Conservation (phyloP, 2,113 vertebrate genomes). For the Indri indri region DNA sequence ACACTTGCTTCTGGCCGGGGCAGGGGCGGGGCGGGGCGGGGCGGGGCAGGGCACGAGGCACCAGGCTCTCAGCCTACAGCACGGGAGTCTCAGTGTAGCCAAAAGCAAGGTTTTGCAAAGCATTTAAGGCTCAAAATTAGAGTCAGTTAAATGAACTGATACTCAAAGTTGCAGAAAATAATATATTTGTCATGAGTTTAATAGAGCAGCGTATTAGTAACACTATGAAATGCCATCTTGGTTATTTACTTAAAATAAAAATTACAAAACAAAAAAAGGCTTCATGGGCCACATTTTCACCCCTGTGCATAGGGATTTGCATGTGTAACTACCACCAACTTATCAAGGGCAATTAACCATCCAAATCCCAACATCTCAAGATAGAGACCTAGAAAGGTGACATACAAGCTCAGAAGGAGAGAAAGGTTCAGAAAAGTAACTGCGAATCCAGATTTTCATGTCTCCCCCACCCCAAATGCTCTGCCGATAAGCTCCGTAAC, state of each 20-base stretch:
- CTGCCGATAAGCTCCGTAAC: not conserved
- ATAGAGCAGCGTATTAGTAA: constrained; percentile 72
- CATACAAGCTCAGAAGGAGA: constrained; percentile 51
- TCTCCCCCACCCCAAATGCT: not conserved
- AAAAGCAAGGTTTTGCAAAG: constrained; percentile 85
- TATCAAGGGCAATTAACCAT: constrained; percentile 59
- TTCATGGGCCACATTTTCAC: constrained; percentile 49
- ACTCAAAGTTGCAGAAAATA: constrained; percentile 69
- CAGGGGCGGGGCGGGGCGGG: constrained; percentile 37
- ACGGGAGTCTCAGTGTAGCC: constrained; percentile 58
- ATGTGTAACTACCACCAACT: constrained; percentile 60
- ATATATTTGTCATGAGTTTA: constrained; percentile 40
- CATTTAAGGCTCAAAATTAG: constrained; percentile 68
- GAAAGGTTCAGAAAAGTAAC: constrained; percentile 52
- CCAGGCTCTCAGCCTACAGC: constrained; percentile 51
- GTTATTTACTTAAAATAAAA: constrained; percentile 74
- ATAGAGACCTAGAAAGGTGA: constrained; percentile 58
- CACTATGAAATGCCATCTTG: constrained; percentile 58
- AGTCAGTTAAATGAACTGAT: constrained; percentile 69
- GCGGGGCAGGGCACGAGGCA: constrained; percentile 43
- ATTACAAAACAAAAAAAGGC: constrained; percentile 56
- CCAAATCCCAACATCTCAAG: constrained; percentile 62
- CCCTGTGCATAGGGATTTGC: constrained; percentile 65
- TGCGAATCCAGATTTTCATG: constrained; percentile 49
- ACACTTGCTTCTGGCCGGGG: constrained; percentile 76